Evolutionary conservation across 2,797 vertebrate genomes (phyloP), one percentile per base, ranked within the genome.

Genomic region (Coccyzus lansbergi): DNA sequence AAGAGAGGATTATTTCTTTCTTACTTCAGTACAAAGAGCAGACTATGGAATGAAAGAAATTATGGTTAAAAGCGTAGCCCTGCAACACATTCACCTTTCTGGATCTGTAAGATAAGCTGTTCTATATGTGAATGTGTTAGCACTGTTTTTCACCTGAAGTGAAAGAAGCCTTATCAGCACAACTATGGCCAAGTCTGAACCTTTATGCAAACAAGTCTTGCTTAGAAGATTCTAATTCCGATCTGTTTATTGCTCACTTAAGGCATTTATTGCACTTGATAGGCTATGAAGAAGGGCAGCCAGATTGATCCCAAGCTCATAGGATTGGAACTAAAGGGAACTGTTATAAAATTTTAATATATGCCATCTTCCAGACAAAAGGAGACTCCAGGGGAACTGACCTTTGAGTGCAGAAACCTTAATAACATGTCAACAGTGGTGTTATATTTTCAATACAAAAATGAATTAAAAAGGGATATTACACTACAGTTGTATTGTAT

Each of bases 261-360:
- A 87, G 60, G 83, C 58, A 88, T 90, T 91, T 69, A 46, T 25
- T 92, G 55, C 82, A 51, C 56, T 85, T 59, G 31, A 86, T 53
- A 70, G 76, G 68, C 77, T 84, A 59, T 16, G 63, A 78, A 87
- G 56, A 88, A 95, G 78, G 90, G 83, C 78, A 77, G 64, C 42
- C 63, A 80, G 46, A 74, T 4, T 77, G 40, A 94, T 92, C 72
- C 69, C 75, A 91, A 76, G 71, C 94, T 83, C 59, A 78, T 48
- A 85, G 65, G 68, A 87, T 21, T 65, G 86, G 76, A 92, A 79
- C 33, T 71, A 75, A 85, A 44, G 77, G 88, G 34, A 89, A 91
- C 48, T 33, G 55, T 48, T 76, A 94, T 94, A 90, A 85, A 94
- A 97, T 69, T 95, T 96, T 95, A 88, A 96, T 93, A 95, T 83